Percentiles rank a stretch among this genome's conserved stretches.
Conservation (phyloP, 2,113 vertebrate genomes). For the Tragelaphus scriptus region DNA sequence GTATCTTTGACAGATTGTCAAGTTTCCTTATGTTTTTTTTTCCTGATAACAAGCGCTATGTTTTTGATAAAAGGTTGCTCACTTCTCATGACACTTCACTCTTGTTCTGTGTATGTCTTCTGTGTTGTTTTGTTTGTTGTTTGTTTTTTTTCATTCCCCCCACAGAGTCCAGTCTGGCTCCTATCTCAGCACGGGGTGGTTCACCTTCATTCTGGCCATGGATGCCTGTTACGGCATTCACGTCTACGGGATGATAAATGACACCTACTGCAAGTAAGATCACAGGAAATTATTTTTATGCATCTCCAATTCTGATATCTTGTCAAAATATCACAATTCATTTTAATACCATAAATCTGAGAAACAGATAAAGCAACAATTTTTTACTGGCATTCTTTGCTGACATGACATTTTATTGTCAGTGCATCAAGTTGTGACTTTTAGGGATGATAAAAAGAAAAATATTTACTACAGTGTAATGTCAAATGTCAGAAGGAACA, state of each 20-base stretch:
- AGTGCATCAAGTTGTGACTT: slow-evolving; percentile 65
- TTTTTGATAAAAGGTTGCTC: slow-evolving; percentile 72
- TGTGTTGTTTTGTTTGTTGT: slow-evolving; percentile 39
- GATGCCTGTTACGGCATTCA: slow-evolving; percentile 97
- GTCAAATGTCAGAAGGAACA: slow-evolving; percentile 61
- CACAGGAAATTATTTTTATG: slow-evolving; percentile 79
- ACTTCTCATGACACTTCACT: slow-evolving; percentile 77
- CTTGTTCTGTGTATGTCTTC: slow-evolving; percentile 68
- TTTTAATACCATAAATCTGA: slow-evolving; percentile 79
- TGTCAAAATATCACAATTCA: slow-evolving; percentile 81
- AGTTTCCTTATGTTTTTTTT: slow-evolving; percentile 76
- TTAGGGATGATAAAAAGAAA: slow-evolving; percentile 75
- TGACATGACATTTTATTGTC: slow-evolving; percentile 74
- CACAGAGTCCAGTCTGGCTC: slow-evolving; percentile 96
- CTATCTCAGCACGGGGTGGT: slow-evolving; percentile 99
- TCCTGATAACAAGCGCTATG: slow-evolving; percentile 78
- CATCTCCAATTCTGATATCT: slow-evolving; percentile 76
- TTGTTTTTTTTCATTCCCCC: slow-evolving; percentile 56
- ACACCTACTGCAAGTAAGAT: slow-evolving; percentile 99
- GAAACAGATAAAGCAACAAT: slow-evolving; percentile 69
- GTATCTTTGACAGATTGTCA: slow-evolving; percentile 84
- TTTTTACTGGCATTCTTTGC: slow-evolving; percentile 69
- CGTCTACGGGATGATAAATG: slow-evolving; percentile 98
- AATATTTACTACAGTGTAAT: slow-evolving; percentile 66
- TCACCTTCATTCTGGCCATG: slow-evolving; percentile 98